Evolutionary conservation across 2,888 invertebrate species (phyloP), one percentile per base, ranked within the genome.

Genomic region (Oscheius onirici): DNA sequence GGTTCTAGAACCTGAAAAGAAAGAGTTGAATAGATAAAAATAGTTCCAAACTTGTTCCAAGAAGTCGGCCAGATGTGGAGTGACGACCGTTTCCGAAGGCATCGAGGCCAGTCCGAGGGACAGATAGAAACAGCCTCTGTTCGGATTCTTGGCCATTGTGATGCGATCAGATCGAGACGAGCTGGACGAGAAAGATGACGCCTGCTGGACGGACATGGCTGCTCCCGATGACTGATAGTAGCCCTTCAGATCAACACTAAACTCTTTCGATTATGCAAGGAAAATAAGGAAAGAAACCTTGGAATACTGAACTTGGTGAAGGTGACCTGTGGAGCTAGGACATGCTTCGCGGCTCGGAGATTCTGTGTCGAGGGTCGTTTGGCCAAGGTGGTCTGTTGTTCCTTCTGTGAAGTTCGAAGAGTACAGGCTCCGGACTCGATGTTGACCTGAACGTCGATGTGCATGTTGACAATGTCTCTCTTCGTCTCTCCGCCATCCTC

Each of bases 41-140:
- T 34, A 43, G 43, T 89, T 0, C n/a, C n/a, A n/a, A n/a, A 96
- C 95, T 89, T 97, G 97, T 88, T 99, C 97, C 78, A 99, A 89
- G 89, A 97, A 99, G 52, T 88, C 86, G 67, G 99, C 90, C 82
- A 99, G 94, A 86, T 95, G 95, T 0, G 99, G 97, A 81, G 95
- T 95, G 87, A 99, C 95, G 81, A 97, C 93, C 28, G 97, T 97
- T 89, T 97, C 97, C 85, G 95, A 95, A 0, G 97, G 97, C 83
- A 97, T 94, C 86, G 95, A 95, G 89, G 97, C 95, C 77, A 99
- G 90, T 1, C 95, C 96, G 91, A 96, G 93, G 94, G 96, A 97
- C 93, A 90, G 95, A 93, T 78, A 97, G 89, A 90, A 76, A 93
- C 93, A 71, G 93, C 97, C 88, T 93, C 94, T 89, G 15, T 54